Base-by-base conservation (phyloP, 64 coral and sea anemone genomes). In the Stichodactyla mertensii region DNA sequence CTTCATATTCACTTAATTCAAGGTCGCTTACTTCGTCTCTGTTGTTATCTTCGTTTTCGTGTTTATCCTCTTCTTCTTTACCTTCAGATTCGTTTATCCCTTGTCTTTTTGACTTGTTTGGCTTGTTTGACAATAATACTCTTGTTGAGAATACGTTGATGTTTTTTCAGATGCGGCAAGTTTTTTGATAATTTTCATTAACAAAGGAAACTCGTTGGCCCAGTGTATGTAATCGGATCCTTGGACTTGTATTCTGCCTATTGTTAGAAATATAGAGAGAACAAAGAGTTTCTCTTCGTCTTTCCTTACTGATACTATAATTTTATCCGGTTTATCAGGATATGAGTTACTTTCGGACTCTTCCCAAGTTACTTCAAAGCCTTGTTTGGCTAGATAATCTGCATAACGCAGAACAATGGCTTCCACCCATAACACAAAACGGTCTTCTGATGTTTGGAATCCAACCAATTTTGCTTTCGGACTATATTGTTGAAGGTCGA, bases 231-330 rank as follows among this genome's bases (percentile, higher is more conserved):
- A 71, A 71, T 71, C 19, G 24, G 19, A 22, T 27, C 67, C 67
- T 71, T 71, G 67, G 1, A 71, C 84, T 86, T 86, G 84, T 59
- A 86, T 51, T 86, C 84, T 26, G 5, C 84, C 84, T 2, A 28
- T 86, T 6, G 84, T 86, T 8, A 86, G 57, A 86, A 86, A 86
- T 15, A 86, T 28, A 1, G 6, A 86, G 7, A 86, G 27, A 6
- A 86, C 84, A 86, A 86, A 86, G 4, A 86, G 84, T 9, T 86
- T 86, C 36, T 86, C 84, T 45, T 86, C 58, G 27, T 64, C 59
- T 64, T 86, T 77, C 52, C 74, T 51, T 13, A 53, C 61, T 51
- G 20, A 36, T 31, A 88, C 31, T 58, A 52, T 67, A 6, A 62
- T 88, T 77, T 57, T 87, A 9, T 87, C 86, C 36, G 56, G 5